Base-by-base conservation (phyloP, 2,113 vertebrate species). In the Bucco capensis region DNA sequence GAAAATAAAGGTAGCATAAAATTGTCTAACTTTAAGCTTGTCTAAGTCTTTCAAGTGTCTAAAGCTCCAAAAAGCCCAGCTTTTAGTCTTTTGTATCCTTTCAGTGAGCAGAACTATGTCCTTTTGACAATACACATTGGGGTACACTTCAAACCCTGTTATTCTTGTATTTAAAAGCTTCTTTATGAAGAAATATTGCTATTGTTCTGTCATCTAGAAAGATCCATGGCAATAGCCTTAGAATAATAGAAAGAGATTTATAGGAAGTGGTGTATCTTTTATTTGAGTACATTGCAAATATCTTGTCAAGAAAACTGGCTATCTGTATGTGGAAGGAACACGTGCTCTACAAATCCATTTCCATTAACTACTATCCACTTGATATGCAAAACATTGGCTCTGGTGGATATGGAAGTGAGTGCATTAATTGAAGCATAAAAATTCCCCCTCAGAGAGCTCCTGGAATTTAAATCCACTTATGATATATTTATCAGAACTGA, bases 361-460 rank as follows among this genome's bases (percentile, higher is more conserved):
- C 35, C 28, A 81, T 74, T 77, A 91, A 38, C 40, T 46, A 17
- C 64, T 90, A 71, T 42, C 53, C 54, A 80, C 18, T 86, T 93
- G 37, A 64, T 33, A 54, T 75, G 57, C 44, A 91, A 86, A 94
- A 95, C n/a, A 65, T 46, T 78, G 3, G 5, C 80, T 88, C 9
- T 9, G 5, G 44, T 12, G 83, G 60, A 61, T 61, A 53, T 38
- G 10, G 49, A 93, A 83, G 12, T 75, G 40, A 6, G 18, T 69
- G 44, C 53, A 77, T 83, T 91, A 90, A 93, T 44, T 91, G 49
- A 90, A 83, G 19, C 33, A 83, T 88, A 94, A 95, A 94, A 86
- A 91, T 60, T 91, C 33, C 51, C n/a, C 49, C 69, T 88, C 44
- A 65, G 69, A 67, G 69, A 74, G 13, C 8, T 77, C 61, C 22